A percentile compares a stretch with the other conserved stretches of the same genome.
phyloP scores from a whole-genome alignment of 1,140 invertebrate genomes.

The Ceratitis capitata region DNA sequence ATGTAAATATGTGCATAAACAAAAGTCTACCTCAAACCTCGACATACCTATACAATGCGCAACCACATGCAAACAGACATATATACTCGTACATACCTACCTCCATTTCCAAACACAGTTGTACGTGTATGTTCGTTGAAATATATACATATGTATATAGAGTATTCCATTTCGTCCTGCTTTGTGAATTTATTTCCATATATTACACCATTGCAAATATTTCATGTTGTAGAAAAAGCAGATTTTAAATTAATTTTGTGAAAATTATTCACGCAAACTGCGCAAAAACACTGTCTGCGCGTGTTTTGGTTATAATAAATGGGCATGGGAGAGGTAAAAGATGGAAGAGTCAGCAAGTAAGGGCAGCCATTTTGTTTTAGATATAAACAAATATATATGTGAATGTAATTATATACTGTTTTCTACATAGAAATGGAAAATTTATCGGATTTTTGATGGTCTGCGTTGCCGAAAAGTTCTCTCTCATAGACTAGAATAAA shows the following conservation, averaged over 20 bases:
- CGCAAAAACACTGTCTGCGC: background rate
- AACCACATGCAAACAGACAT: background rate
- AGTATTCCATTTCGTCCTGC: background rate
- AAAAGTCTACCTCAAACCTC: background rate
- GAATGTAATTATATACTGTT: background rate
- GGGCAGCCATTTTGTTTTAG: conserved; percentile 9
- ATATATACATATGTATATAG: background rate
- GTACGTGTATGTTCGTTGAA: background rate
- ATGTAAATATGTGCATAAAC: background rate
- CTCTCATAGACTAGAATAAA: too few species aligned
- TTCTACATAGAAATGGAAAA: too few species aligned
- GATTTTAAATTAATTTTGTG: conserved; percentile 33
- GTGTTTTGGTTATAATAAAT: background rate
- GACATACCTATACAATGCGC: background rate
- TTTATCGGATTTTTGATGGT: too few species aligned
- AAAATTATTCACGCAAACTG: conserved; percentile 21
- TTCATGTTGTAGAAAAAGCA: background rate
- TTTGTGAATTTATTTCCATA: background rate
- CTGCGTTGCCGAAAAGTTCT: too few species aligned
- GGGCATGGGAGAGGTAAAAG: background rate
- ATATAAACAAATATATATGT: background rate
- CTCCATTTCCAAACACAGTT: background rate
- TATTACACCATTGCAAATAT: background rate
- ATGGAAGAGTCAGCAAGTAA: background rate
- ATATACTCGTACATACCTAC: background rate